phyloP scores from a whole-genome alignment of 2,888 invertebrate genomes.

The Pyrrhosoma nymphula region DNA sequence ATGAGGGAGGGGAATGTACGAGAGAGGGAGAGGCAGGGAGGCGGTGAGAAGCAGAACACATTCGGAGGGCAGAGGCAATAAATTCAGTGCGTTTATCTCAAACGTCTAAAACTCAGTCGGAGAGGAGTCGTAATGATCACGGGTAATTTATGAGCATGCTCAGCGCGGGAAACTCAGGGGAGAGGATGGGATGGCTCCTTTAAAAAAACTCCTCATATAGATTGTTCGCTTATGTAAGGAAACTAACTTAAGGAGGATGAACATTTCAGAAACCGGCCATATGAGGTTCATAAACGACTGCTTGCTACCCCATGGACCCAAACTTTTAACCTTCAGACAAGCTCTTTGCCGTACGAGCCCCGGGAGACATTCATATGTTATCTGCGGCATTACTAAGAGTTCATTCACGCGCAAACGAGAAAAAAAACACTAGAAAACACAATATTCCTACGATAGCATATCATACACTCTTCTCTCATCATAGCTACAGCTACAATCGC shows the following conservation, averaged over 20 bases:
- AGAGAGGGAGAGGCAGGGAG: neutral
- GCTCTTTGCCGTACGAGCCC: neutral
- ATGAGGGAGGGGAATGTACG: neutral
- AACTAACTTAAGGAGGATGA: neutral
- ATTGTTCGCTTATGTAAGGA: neutral
- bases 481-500: no score
- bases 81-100: neutral
- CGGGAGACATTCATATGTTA: neutral
- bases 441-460: no score
- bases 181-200: neutral
- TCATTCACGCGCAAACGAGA: no score
- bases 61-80: neutral
- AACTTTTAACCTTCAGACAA: neutral
- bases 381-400: no score
- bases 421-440: no score
- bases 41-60: neutral
- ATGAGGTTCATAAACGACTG: neutral
- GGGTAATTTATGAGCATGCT: neutral
- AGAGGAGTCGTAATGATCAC: neutral
- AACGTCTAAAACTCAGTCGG: neutral
- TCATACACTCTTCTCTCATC: no score
- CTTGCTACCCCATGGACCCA: neutral
- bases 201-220: neutral
- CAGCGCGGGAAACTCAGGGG: neutral
- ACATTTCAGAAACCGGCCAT: neutral